Evolutionary conservation across 1,140 invertebrate genomes (phyloP).

Genomic region (Pararge aegeria): DNA sequence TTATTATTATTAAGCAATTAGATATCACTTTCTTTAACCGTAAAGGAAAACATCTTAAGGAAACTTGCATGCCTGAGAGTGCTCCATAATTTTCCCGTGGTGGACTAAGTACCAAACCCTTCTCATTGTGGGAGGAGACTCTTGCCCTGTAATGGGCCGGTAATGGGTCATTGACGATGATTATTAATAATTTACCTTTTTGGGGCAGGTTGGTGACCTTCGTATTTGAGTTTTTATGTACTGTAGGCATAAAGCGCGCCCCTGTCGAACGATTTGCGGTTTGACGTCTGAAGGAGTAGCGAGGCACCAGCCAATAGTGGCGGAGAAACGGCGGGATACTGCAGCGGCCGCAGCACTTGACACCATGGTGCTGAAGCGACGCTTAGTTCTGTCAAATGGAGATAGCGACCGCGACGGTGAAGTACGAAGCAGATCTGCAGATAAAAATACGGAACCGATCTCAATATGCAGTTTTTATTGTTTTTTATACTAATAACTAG

Average conservation of each 20-base stretch:
- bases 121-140: too few relatives aligned
- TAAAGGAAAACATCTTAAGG: too few relatives aligned
- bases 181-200: slow-evolving; percentile 25
- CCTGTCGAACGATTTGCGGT: slow-evolving; percentile 69
- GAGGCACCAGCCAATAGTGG: slow-evolving; percentile 72
- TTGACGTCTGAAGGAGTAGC: slow-evolving; percentile 67
- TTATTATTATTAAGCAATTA: too few relatives aligned
- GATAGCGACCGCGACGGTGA: slow-evolving; percentile 52
- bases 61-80: too few relatives aligned
- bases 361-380: slow-evolving; percentile 72
- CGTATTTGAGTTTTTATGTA: slow-evolving; percentile 71
- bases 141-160: too few relatives aligned
- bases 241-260: slow-evolving; percentile 69
- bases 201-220: slow-evolving; percentile 51
- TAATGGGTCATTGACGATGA: too few relatives aligned
- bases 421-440: slow-evolving; percentile 28
- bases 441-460: too few relatives aligned
- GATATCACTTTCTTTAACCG: too few relatives aligned
- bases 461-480: too few relatives aligned
- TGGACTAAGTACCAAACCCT: too few relatives aligned
- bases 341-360: slow-evolving; percentile 61
- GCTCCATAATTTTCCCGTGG: too few relatives aligned
- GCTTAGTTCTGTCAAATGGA: slow-evolving; percentile 64
- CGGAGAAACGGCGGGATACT: slow-evolving; percentile 66
- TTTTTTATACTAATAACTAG: too few relatives aligned